Conservation (phyloP, 1,140 invertebrate species). For the Drosophila funebris region DNA sequence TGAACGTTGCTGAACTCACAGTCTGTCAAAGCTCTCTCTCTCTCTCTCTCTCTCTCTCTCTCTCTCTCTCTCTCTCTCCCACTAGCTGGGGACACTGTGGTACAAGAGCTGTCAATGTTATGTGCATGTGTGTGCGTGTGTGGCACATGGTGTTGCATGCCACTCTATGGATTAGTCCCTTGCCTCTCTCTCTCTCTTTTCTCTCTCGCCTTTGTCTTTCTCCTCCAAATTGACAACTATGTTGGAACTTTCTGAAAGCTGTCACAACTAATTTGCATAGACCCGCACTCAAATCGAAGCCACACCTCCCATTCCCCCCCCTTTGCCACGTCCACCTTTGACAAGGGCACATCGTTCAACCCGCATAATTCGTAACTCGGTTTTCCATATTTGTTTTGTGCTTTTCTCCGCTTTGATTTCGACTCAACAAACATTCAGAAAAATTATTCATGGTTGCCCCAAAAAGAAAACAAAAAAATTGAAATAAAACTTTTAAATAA, state of each 20-base stretch:
- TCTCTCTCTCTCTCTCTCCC: not conserved
- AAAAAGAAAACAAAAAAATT: not conserved
- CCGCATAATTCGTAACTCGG: not conserved
- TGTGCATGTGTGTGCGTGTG: not conserved
- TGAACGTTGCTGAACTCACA: constrained; percentile 51
- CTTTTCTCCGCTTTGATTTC: constrained; percentile 49
- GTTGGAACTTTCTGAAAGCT: constrained; percentile 77
- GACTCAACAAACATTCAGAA: constrained; percentile 3
- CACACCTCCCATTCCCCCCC: not conserved
- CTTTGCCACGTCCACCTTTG: not conserved
- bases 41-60: not conserved
- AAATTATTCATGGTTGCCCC: constrained; percentile 6
- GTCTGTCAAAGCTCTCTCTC: constrained; percentile 11
- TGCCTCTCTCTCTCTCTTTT: not conserved
- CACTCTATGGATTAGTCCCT: constrained; percentile 38
- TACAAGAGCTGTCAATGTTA: constrained; percentile 1
- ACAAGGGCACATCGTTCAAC: not conserved
- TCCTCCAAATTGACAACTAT: constrained; percentile 63
- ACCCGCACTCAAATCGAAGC: constrained; percentile 1
- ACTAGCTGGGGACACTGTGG: not conserved
- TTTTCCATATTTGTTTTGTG: constrained; percentile 31
- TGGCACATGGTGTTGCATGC: constrained; percentile 33
- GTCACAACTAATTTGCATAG: constrained; percentile 81
- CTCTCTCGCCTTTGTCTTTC: not conserved
- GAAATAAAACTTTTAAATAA: constrained; percentile 2